Conservation (phyloP, 1,140 invertebrate genomes). For the Drosophila malerkotliana region DNA sequence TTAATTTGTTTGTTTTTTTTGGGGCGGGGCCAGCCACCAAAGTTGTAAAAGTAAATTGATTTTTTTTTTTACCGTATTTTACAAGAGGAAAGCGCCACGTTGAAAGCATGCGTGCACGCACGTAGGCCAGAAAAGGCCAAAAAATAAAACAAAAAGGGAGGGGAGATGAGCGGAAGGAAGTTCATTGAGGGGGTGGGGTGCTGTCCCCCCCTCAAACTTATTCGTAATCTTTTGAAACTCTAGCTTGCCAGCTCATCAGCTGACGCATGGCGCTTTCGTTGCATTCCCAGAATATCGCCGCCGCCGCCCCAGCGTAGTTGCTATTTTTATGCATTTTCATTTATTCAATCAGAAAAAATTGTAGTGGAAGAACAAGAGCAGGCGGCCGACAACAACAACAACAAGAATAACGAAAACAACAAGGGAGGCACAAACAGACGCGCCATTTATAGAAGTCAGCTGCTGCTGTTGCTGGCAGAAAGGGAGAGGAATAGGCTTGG, state of each 20-base stretch:
- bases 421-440: slow-evolving; percentile 39
- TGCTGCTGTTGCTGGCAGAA: slow-evolving; percentile 51
- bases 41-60: slow-evolving; percentile 58
- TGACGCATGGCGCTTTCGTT: slow-evolving; percentile 40
- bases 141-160: neutral
- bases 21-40: slow-evolving; percentile 26
- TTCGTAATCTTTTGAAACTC: too few relatives aligned
- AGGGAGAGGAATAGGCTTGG: slow-evolving; percentile 27
- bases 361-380: slow-evolving; percentile 40
- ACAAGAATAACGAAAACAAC: slow-evolving; percentile 5
- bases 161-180: neutral
- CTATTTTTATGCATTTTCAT: slow-evolving; percentile 78
- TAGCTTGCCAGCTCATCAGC: slow-evolving; percentile 70
- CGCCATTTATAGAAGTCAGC: slow-evolving; percentile 81
- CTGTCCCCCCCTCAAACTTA: neutral
- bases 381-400: slow-evolving; percentile 24
- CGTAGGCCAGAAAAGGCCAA: slow-evolving; percentile 49
- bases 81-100: slow-evolving; percentile 26
- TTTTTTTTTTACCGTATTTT: slow-evolving; percentile 47
- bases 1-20: slow-evolving; percentile 20
- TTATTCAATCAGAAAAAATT: slow-evolving; percentile 74
- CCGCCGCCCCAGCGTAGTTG: slow-evolving; percentile 44
- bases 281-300: neutral
- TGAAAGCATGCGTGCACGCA: slow-evolving; percentile 60
- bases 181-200: neutral